Base-by-base conservation (phyloP, 2,113 vertebrate genomes). In the Mustela lutreola region DNA sequence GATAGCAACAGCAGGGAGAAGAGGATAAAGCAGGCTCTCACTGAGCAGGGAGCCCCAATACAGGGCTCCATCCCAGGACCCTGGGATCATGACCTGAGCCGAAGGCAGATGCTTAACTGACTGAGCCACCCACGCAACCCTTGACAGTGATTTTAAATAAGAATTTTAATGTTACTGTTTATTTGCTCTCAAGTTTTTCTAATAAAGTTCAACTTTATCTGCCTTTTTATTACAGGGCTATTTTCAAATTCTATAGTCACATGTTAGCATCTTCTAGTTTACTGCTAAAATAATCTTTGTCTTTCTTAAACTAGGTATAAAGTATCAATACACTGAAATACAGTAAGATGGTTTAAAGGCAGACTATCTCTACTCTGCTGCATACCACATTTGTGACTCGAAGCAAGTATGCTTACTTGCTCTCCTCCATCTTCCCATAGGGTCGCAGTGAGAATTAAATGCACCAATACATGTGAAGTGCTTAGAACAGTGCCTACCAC, bases 221-320 rank as follows among this genome's bases (percentile, higher is more conserved):
- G 65, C 7, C 70, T 95, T 92, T 92, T 70, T 80, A 82, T 65
- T 60, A 85, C 1, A 89, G 5, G 4, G 12, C 48, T 86, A 93
- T 84, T 97, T 94, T 93, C 48, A 80, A 87, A 90, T 90, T 96
- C 67, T 80, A 33, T 33, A 93, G 33, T n/a, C 86, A 86, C 36
- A 28, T 67, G 53, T 31, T 89, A 81, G 48, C 53, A 94, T 53
- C 53, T 31, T 91, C 58, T 58, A 73, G 58, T 78, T 95, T 76
- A 85, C 22, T 31, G 36, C 33, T 60, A 94, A 96, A 88, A 83
- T 48, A 60, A 62, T 45, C 50, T 96, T 75, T 89, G 28, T 48
- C 63, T 79, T 96, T 90, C 56, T 91, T 89, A 90, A 95, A 80
- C 11, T 83, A 63, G 2, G 21, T 62, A 56, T 67, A 91, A 1